Conservation (phyloP, 2,888 invertebrate species). For the Rhopalosiphum nymphaeae region DNA sequence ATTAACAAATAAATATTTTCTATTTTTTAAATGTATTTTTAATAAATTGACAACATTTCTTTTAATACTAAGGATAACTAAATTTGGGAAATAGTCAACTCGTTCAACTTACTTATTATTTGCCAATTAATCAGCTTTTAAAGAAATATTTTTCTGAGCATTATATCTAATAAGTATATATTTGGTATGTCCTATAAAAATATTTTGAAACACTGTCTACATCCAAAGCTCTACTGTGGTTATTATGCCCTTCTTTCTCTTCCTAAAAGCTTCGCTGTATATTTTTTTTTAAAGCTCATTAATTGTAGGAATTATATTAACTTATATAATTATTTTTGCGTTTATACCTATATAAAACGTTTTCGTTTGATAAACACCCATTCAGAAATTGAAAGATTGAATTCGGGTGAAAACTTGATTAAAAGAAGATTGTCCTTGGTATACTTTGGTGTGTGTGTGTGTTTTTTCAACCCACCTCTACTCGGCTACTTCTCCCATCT, state of each 20-base stretch:
- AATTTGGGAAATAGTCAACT: neutral
- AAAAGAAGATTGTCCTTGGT: constrained; percentile 49
- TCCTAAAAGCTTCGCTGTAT: too few species aligned
- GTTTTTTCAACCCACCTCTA: constrained; percentile 7
- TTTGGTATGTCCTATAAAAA: neutral
- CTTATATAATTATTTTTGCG: constrained; percentile 8
- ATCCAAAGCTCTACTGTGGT: neutral
- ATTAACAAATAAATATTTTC: neutral
- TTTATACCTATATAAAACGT: neutral
- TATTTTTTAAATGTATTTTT: neutral
- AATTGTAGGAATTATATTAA: neutral
- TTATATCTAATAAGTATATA: neutral
- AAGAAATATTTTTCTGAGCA: neutral
- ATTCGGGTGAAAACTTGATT: constrained; percentile 49
- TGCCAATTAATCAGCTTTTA: neutral
- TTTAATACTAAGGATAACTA: neutral
- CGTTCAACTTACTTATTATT: neutral
- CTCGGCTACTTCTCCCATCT: neutral
- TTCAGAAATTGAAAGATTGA: constrained; percentile 20
- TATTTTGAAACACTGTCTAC: neutral
- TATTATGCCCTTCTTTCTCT: neutral
- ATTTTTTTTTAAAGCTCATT: neutral
- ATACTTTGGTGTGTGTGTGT: constrained; percentile 8
- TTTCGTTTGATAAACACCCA: constrained; percentile 16
- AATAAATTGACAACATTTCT: neutral